Evolutionary conservation across 2,888 invertebrate genomes (phyloP), one percentile per base, ranked within the genome.

Genomic region (Trissonchulus latispiculum): DNA sequence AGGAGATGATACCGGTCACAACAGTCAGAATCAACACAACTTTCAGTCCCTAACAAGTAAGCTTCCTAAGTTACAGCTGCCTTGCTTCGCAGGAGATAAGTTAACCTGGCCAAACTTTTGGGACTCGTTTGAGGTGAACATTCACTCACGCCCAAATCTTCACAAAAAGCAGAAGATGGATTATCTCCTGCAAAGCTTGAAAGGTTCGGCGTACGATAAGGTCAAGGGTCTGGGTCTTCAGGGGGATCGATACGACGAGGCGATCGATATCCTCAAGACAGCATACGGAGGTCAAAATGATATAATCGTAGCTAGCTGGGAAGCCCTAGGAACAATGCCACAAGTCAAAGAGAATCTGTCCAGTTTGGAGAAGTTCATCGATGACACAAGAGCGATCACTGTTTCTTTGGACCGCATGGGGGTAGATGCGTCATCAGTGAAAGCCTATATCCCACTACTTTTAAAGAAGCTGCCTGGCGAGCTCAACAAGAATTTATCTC

Each of bases 321-420:
- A 48, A 48, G n/a, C n/a, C n/a, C n/a, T n/a, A n/a, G n/a, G n/a
- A n/a, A n/a, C n/a, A 15, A 15, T 48, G 48, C 48, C 48, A 15
- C 48, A 48, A 48, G 48, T 48, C 8, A 48, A 48, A 48, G 23
- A 64, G 33, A 64, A 64, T n/a, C 28, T 64, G 15, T 31, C 31
- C 8, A 64, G 28, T 64, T 29, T 64, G 31, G 64, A 64, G 28
- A 64, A 64, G 64, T 64, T 64, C 28, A 64, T 33, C 28, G 64
- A 64, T 29, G 64, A 64, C 28, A 8, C 64, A 18, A 28, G 18
- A 33, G 64, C 64, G 15, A n/a, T 64, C 64, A 33, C 33, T 15
- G 8, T 33, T 28, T 64, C 28, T 31, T 29, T 64, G 28, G 31
- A 64, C 8, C 64, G 64, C 33, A 28, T 31, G 31, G 64, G 64